Evolutionary conservation across 1,140 invertebrate species (phyloP), one percentile per base, ranked within the genome.

Genomic region (Calephelis virginiensis): DNA sequence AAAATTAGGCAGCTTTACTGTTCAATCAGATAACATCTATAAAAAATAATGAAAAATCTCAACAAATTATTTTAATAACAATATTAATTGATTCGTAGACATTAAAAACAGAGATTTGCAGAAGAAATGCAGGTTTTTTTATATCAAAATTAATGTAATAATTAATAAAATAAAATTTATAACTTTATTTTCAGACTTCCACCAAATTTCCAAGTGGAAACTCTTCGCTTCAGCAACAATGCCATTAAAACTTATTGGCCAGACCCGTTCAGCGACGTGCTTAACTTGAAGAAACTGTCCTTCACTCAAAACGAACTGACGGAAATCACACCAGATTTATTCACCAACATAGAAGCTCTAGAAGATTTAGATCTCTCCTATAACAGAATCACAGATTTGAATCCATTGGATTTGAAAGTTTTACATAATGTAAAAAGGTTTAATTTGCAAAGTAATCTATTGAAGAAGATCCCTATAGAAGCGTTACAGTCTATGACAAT

Each of bases 291-390:
- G 67, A 78, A 79, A 40, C 73, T 92, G 0, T 88, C 83, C 0
- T 79, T 92, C 63, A 72, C 80, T 6, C 82, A 88, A 66, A 92
- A 92, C 65, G 81, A 87, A 6, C 75, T 92, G 1, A 66, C 71
- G 0, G 83, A 81, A 49, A 73, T 92, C 46, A 90, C 83, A 3
- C 83, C 85, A 6, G 89, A 91, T 61, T 69, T 92, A 8, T 91
- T 92, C 63, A 83, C 83, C 0, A 90, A 89, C 4, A 77, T 86
- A 12, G 69, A 80, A 7, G 67, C 67, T 9, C 72, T 93, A 12
- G 84, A 89, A 81, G 87, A 82, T 38, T 61, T 94, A 6, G 92
- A 94, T 71, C 63, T 93, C 8, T 93, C 92, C 0, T 81, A 91
- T 62, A 94, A 94, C 72, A 86, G 91, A 64, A 75, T 93, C 37